Evolutionary conservation across 2,888 invertebrate species (phyloP), one percentile per base, ranked within the genome.

Genomic region (Amphipoea lucens): DNA sequence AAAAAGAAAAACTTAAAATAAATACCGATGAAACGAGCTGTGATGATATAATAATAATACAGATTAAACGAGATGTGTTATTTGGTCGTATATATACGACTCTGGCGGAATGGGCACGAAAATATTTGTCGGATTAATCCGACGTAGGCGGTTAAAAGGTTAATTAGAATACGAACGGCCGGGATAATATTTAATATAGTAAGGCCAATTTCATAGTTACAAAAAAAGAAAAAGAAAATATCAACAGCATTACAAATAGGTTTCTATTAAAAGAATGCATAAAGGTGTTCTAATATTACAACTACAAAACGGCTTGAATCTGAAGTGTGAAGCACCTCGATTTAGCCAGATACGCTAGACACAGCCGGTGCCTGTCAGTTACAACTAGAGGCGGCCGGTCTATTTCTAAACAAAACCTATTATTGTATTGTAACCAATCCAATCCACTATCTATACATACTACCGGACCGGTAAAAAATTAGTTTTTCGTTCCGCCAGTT

Each of bases 261-360:
- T 45, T 14, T 45, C 17, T 20, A n/a, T 29, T 11, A 11, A 23
- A 40, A 63, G 17, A 77, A 78, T 54, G 1, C 17, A 17, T 45
- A 51, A 54, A 73, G 54, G 17, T 54, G 20, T 12, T 67, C 66
- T 74, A 70, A 77, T 54, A 82, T 78, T 82, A 70, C 57, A 66
- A 70, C 51, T 62, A 66, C 63, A 63, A 48, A 11, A 60, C n/a
- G 17, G 14, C 14, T 36, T 29, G 29, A 42, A 54, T 78, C 54
- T 84, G 60, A 84, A 74, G 54, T 74, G 48, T 72, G 66, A 48
- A 62, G 40, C 45, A 11, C n/a, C 79, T 78, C 62, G 65, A 62
- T 83, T 73, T 14, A 69, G 65, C 36, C 36, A n/a, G 51, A 68
- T 77, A 36, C 51, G 23, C 63, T n/a, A 65, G 71, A 73, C 29